Base-by-base conservation (phyloP, 2,888 invertebrate genomes). In the Saturnia japonica region DNA sequence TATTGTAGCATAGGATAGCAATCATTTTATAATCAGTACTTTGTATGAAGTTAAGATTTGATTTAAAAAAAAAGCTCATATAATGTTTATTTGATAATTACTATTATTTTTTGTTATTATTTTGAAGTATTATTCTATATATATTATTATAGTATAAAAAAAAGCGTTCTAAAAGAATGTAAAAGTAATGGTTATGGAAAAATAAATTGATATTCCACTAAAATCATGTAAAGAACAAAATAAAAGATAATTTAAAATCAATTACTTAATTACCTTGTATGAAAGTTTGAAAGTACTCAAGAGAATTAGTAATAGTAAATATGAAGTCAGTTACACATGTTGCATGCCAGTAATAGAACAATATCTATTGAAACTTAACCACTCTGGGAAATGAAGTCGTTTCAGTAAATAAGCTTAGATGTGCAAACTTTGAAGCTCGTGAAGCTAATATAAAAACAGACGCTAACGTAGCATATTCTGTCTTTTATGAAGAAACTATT, bases 321-420 rank as follows among this genome's bases (percentile, higher is more conserved):
- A 54, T 54, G 8, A 54, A 22, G 22, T 11, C 22, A 22, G 54
- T 9, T 0, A 54, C 54, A 9, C 22, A 45, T 60, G 19, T 51
- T 28, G 43, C 45, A 28, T 60, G 16, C 42, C 19, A 42, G 68
- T 60, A 28, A 68, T 47, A 69, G 54, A 47, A 72, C 68, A 73
- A 64, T 68, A 70, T 69, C 68, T 64, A 71, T 51, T 45, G 43
- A 57, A 73, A 72, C 72, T 54, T n/a, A 22, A 72, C 72, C 11
- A 54, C 22, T 68, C 68, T 34, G 54, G 25, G 47, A 68, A 69
- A 73, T 74, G 71, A 72, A 74, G 69, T 70, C 68, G 72, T 71
- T 62, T 66, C 71, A 68, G 68, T 68, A 70, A 71, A 73, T 70
- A 74, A 68, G 72, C 71, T 34, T 28, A 22, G 22, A 1, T n/a